These are phyloP conservation scores for Oryzias celebensis DNA, from an alignment of 2,113 vertebrate genomes.

Conservation along the genomic window DNA sequence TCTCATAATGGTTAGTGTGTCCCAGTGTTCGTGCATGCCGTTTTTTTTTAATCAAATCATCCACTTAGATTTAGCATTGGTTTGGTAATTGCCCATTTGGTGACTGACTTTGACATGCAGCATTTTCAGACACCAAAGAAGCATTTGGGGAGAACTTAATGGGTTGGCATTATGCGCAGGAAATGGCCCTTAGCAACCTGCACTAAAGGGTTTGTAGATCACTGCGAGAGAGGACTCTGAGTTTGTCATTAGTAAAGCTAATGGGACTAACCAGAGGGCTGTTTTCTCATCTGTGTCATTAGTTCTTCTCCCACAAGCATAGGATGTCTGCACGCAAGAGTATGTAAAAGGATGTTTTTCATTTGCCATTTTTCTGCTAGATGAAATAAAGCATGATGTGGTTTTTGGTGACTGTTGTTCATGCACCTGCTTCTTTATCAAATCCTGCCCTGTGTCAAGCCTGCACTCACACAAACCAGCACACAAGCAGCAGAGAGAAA, in stretches of 20 bases:
- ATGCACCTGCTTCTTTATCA: slow-evolving; percentile 34
- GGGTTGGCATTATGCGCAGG: slow-evolving; percentile 38
- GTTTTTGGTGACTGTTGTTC: slow-evolving; percentile 28
- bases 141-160: slow-evolving; percentile 29
- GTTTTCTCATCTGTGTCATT: slow-evolving; percentile 54
- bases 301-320: slow-evolving; percentile 29
- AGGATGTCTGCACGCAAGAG: too few relatives aligned
- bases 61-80: slow-evolving; percentile 23
- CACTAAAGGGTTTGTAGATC: slow-evolving; percentile 37
- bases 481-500: slow-evolving; percentile 30
- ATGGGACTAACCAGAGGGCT: slow-evolving; percentile 51
- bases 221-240: slow-evolving; percentile 43
- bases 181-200: slow-evolving; percentile 48
- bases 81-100: slow-evolving; percentile 30
- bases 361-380: slow-evolving; percentile 22
- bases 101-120: slow-evolving; percentile 27
- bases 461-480: slow-evolving; percentile 17
- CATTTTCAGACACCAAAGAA: slow-evolving; percentile 29
- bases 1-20: neutral
- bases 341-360: neutral
- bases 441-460: slow-evolving; percentile 3
- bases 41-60: slow-evolving; percentile 23
- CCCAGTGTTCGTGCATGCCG: slow-evolving; percentile 9
- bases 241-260: slow-evolving; percentile 57
- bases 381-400: slow-evolving; percentile 46